phyloP scores from a whole-genome alignment of 2,888 invertebrate species.

The Subacronicta megacephala region DNA sequence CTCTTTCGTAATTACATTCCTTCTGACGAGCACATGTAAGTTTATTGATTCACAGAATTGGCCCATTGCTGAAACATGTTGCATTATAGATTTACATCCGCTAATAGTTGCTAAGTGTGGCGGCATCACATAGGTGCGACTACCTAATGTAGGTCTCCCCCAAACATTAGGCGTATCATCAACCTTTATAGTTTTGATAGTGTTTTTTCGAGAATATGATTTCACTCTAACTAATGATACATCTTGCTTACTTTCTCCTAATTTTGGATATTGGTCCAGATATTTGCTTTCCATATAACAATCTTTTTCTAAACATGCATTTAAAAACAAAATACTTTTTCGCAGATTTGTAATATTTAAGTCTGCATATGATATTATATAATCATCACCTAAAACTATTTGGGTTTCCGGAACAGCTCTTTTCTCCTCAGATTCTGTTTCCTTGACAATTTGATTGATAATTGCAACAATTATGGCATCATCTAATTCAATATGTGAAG shows the following conservation, averaged over 20 bases:
- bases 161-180: conserved; percentile 68
- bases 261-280: conserved; percentile 58
- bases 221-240: conserved; percentile 63
- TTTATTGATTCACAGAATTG: conserved; percentile 47
- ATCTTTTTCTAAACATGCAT: conserved; percentile 65
- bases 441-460: conserved; percentile 64
- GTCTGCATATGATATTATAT: conserved; percentile 23
- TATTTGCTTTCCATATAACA: conserved; percentile 62
- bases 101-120: conserved; percentile 77
- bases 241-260: conserved; percentile 53
- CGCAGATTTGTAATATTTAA: conserved; percentile 68
- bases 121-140: conserved; percentile 70
- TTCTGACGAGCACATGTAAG: conserved; percentile 58
- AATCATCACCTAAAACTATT: conserved; percentile 23
- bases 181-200: conserved; percentile 41
- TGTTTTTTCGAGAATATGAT: conserved; percentile 73
- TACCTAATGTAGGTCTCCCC: conserved; percentile 62
- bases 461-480: conserved; percentile 72
- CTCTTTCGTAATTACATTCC: conserved; percentile 64
- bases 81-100: conserved; percentile 74
- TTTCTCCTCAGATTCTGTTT: conserved; percentile 27
- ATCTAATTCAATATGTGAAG: conserved; percentile 70
- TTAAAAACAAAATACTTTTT: conserved; percentile 71
- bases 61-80: conserved; percentile 50
- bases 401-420: conserved; percentile 41